Conservation (phyloP, 2,888 invertebrate genomes). For the Ophion slaviceki region DNA sequence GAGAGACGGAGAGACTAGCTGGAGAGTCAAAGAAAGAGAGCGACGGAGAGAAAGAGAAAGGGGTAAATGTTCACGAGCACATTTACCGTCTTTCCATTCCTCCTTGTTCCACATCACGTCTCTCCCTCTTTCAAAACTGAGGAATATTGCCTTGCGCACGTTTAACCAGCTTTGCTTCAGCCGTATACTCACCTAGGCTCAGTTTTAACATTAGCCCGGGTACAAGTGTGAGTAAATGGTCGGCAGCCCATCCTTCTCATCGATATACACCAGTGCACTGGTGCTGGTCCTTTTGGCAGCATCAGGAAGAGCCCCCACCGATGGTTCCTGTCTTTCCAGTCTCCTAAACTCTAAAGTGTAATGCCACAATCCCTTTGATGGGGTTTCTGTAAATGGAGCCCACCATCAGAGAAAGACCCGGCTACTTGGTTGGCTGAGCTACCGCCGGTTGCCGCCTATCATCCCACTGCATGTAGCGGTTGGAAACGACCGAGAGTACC, state of each 20-base stretch:
- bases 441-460: constrained; percentile 29
- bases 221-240: constrained; percentile 29
- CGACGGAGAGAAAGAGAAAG: constrained; percentile 62
- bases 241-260: constrained; percentile 39
- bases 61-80: constrained; percentile 71
- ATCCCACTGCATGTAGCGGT: constrained; percentile 12
- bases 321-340: constrained; percentile 60
- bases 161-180: constrained; percentile 33
- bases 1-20: constrained; percentile 29
- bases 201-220: constrained; percentile 25
- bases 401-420: constrained; percentile 40
- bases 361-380: constrained; percentile 83
- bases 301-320: constrained; percentile 34
- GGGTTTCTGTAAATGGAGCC: constrained; percentile 83
- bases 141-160: constrained; percentile 27
- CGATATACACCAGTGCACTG: constrained; percentile 27
- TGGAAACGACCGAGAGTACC: constrained; percentile 20
- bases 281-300: constrained; percentile 24
- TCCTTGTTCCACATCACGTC: constrained; percentile 15
- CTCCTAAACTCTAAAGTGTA: constrained; percentile 78
- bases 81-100: constrained; percentile 44
- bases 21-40: constrained; percentile 22
- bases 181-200: constrained; percentile 10
- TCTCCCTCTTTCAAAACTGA: constrained; percentile 33
- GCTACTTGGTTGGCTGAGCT: constrained; percentile 28